Evolutionary conservation across 2,797 vertebrate species (phyloP).

Genomic region (Benthosema pterotum): DNA sequence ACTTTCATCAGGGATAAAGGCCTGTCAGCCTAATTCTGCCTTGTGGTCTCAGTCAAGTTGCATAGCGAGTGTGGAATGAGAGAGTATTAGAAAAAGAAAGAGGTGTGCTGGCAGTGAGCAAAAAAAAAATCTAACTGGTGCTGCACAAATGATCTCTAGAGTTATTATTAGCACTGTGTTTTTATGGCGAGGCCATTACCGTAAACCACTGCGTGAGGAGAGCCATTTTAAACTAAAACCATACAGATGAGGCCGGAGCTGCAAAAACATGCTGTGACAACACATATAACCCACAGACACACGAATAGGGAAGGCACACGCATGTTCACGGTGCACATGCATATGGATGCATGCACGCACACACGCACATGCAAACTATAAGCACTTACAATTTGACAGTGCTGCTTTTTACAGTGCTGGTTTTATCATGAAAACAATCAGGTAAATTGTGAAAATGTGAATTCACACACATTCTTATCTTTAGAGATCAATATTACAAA

Average conservation of each 20-base stretch:
- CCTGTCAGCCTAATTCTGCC: background rate
- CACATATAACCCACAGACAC: background rate
- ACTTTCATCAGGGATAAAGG: too few relatives aligned
- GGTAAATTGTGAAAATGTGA: too few relatives aligned
- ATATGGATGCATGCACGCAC: background rate
- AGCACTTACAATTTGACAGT: background rate
- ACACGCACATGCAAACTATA: too few relatives aligned
- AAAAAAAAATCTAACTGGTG: too few relatives aligned
- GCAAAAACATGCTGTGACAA: background rate
- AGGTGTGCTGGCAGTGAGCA: background rate
- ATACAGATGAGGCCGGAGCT: background rate
- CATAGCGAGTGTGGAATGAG: background rate
- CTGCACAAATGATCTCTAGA: too few relatives aligned
- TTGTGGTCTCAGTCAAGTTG: background rate
- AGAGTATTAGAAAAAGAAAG: background rate
- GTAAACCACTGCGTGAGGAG: slow-evolving; percentile 1
- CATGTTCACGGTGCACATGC: background rate
- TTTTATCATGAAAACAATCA: background rate
- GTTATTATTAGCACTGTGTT: background rate
- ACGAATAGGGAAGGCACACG: background rate
- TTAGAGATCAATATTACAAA: too few relatives aligned
- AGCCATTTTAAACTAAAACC: background rate
- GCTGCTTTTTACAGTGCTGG: slow-evolving; percentile 1
- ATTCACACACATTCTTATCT: too few relatives aligned
- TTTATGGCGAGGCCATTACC: background rate